Base-by-base conservation (phyloP, 2,797 vertebrate species). In the Furcifer pardalis region DNA sequence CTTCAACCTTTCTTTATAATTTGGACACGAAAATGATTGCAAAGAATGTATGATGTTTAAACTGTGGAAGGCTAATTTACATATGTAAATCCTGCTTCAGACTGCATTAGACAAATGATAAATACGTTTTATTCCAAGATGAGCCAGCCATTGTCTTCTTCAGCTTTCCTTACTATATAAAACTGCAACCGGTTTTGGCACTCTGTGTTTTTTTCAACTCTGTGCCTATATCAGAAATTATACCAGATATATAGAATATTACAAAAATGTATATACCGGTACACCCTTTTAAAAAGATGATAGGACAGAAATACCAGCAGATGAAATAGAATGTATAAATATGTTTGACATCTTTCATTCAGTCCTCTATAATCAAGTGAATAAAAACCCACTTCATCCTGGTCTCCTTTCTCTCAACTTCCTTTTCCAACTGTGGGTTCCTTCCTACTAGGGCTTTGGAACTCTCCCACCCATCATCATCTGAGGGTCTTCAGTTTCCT, bases 221-320 rank as follows among this genome's bases (percentile, higher is more conserved):
- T 77, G 52, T 40, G 32, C 10, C 35, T 40, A 40, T 6, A 56
- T 85, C 49, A 75, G 63, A 80, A 89, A 69, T 77, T 84, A 73
- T 49, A 92, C 62, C 66, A 85, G 3, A 2, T 0, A 32, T 84
- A 85, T 69, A 78, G 89, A 87, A 90, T 17, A 90, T 25, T 42
- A 68, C 27, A 62, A 73, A 84, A 87, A 78, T 69, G 52, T 46
- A 62, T 4, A 69, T 19, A 35, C 52, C 17, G 49, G 49, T 49
- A n/a, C 30, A 59, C 25, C 27, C 52, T n/a, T 17, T 83, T 77
- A 40, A 56, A 77, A 46, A n/a, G n/a, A 68, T 17, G 9, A 25
- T 42, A 52, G 32, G 42, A 75, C 7, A 52, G 32, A 7, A 56
- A 68, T 40, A 12, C 46, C 23, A 69, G 30, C 3, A 27, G 42